Base-by-base conservation (phyloP, 37 sponge, comb jelly and placozoan species). In the Ianthella basta region DNA sequence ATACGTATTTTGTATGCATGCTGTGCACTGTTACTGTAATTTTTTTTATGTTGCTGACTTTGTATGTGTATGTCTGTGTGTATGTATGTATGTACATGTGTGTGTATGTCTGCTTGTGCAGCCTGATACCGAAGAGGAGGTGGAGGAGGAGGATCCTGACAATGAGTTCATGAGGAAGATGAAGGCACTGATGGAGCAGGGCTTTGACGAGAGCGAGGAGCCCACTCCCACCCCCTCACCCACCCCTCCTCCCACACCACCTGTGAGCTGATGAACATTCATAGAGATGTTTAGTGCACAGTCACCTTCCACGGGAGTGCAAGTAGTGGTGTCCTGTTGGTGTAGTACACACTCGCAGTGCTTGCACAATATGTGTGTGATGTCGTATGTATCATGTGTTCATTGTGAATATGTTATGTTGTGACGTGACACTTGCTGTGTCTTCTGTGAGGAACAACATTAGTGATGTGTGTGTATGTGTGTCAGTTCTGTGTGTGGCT, bases 161-260 rank as follows among this genome's bases (percentile, higher is more conserved):
- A 72, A 60, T 38, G 90, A 89, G 25, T 91, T 89, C 23, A 78
- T 79, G 83, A 38, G 36, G 18, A 61, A 81, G 56, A 84, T 95
- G 29, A 86, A 81, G 30, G 90, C 85, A 54, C 89, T 92, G 15
- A 6, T 95, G 68, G 54, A 41, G n/a, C 69, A 80, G 41, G 55
- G 59, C 0, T 70, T 32, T 73, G 83, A 69, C 2, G 84, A 83
- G 55, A 66, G 35, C 23, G 59, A 44, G 40, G 78, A 74, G n/a
- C 39, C 39, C 38, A 85, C 67, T 32, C 86, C 86, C 44, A 74
- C 87, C 5, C 88, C 92, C n/a, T 19, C 82, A 23, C 80, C 84
- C n/a, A 32, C 92, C 25, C 86, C 95, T 1, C 65, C 89, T 8
- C 95, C 95, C 23, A 63, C 86, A 16, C 84, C 92, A 34, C 23